Evolutionary conservation across 1,140 invertebrate genomes (phyloP), one percentile per base, ranked within the genome.

Genomic region (Probaryconus sp.): DNA sequence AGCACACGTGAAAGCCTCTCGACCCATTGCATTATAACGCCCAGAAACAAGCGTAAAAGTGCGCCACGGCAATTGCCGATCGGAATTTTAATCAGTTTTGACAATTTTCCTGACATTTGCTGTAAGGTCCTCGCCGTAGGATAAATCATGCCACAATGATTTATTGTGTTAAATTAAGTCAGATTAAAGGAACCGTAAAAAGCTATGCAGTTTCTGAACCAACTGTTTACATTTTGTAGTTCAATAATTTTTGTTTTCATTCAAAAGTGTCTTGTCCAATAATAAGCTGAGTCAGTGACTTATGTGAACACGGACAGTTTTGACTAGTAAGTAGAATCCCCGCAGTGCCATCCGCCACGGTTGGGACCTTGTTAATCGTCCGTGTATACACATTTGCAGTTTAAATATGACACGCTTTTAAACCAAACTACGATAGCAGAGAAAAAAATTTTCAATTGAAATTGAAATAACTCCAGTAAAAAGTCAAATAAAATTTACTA

Each of bases 261-360:
- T 74, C 48, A 35, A 74, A 75, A 69, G 64, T 65, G 72, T 69
- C 53, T 70, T 75, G 60, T 69, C 56, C 26, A 74, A 74, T 68
- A 65, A 55, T 72, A 73, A 65, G 64, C 48, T 76, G 45, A 78
- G 76, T 77, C 73, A 69, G 71, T 72, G 68, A 78, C 78, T 82
- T 77, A 78, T 70, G 69, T 76, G 45, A 70, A 65, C 60, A 74
- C 70, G 38, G 65, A 65, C 73, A 67, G 78, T 75, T 76, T 70
- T 56, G 78, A 45, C 71, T 72, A 50, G 78, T 64, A 78, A 80
- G 69, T 69, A 69, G 79, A 80, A 81, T 76, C 75, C 81, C 79
- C 31, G 79, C 65, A 69, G 76, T 78, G 81, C 70, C 65, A 64
- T 79, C 68, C 70, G 53, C 48, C 45, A 24, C 3, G 60, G 60